Conservation (phyloP, 2,888 invertebrate genomes). For the Ormyrus labotus region DNA sequence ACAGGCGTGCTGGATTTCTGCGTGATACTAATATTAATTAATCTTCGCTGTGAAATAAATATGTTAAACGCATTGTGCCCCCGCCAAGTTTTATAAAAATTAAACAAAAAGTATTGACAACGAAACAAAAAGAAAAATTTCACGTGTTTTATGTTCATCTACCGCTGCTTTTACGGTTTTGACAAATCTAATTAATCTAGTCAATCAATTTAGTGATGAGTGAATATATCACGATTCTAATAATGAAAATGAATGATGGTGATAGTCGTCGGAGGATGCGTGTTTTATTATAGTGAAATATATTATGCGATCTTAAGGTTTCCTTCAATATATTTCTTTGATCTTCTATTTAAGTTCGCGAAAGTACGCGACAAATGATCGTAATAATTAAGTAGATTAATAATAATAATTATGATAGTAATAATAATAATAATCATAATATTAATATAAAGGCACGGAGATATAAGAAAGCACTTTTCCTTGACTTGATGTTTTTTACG, state of each 20-base stretch:
- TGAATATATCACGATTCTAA: slow-evolving; percentile 27
- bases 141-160: slow-evolving; percentile 21
- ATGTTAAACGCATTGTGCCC: slow-evolving; percentile 41
- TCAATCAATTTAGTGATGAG: slow-evolving; percentile 24
- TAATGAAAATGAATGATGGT: slow-evolving; percentile 29
- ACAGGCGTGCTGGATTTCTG: slow-evolving; percentile 48
- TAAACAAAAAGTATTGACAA: slow-evolving; percentile 4
- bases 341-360: slow-evolving; percentile 25
- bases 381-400: slow-evolving; percentile 44
- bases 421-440: slow-evolving; percentile 55
- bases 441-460: slow-evolving; percentile 66
- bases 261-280: slow-evolving; percentile 17
- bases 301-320: slow-evolving; percentile 19
- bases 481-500: slow-evolving; percentile 56
- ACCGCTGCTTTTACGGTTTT: slow-evolving; percentile 14
- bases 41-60: slow-evolving; percentile 39
- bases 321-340: slow-evolving; percentile 19
- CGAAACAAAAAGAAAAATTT: slow-evolving; percentile 18
- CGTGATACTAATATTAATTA: slow-evolving; percentile 27
- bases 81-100: slow-evolving; percentile 32
- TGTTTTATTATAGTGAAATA: slow-evolving; percentile 33
- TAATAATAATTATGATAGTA: slow-evolving; percentile 42
- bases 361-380: slow-evolving; percentile 50
- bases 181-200: slow-evolving; percentile 8
- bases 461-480: slow-evolving; percentile 71